Percentiles rank a stretch among this genome's conserved stretches.
These are phyloP conservation scores for Crocodylus rhombifer DNA, from an alignment of 2,797 vertebrate species.

Conservation along the genomic window DNA sequence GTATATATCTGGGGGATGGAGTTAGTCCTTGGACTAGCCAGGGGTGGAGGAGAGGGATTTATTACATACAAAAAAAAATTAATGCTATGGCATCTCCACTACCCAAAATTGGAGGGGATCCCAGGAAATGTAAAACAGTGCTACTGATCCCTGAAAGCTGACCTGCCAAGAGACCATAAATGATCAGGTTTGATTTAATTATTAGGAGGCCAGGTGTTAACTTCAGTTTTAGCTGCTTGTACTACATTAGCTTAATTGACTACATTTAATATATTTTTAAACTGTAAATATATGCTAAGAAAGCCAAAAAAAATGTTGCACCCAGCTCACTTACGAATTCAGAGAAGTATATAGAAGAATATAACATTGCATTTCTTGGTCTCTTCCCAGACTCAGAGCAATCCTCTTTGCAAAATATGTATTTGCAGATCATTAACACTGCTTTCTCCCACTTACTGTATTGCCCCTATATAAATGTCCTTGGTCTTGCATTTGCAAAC, in stretches of 20 bases:
- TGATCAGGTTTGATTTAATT: conserved; percentile 14
- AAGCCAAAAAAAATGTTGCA: neutral
- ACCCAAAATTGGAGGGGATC: neutral
- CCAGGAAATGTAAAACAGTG: neutral
- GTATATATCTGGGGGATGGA: conserved; percentile 31
- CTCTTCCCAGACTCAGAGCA: neutral
- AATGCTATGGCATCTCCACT: neutral
- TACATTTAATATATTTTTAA: neutral
- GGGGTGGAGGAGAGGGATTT: neutral
- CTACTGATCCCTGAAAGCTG: neutral
- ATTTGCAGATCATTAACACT: neutral
- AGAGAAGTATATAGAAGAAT: neutral
- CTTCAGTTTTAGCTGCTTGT: neutral
- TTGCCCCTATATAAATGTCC: neutral
- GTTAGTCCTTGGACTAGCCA: conserved; percentile 36
- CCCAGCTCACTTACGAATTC: neutral
- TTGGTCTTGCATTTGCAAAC: neutral
- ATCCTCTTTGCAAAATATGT: neutral
- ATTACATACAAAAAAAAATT: neutral
- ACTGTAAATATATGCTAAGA: neutral
- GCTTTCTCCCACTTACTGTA: neutral
- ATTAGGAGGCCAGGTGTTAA: neutral
- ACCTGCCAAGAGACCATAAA: neutral
- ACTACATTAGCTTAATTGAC: neutral
- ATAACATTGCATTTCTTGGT: neutral